A percentile compares a stretch with the other conserved stretches of the same genome.
phyloP scores from a whole-genome alignment of 1,140 invertebrate genomes.

The Drosophila repleta region DNA sequence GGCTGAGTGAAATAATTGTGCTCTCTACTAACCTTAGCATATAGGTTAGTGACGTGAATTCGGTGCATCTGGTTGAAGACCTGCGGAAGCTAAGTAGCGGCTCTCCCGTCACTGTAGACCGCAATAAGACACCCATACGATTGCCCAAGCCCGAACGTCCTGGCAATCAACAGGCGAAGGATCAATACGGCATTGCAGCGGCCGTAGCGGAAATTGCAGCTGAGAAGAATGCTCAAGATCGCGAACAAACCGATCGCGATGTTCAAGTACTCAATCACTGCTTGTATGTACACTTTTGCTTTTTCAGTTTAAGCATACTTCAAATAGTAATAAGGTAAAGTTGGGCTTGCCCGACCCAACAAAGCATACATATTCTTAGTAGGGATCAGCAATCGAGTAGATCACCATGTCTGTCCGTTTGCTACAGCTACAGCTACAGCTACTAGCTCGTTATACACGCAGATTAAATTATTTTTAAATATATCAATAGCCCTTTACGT shows the following conservation, averaged over 20 bases:
- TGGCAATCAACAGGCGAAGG: slow-evolving; percentile 61
- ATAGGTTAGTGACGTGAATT: slow-evolving; percentile 84
- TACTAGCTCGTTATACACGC: too few relatives aligned
- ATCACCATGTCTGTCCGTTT: too few relatives aligned
- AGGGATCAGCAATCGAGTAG: too few relatives aligned
- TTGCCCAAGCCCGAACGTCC: slow-evolving; percentile 66
- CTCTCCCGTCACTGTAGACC: slow-evolving; percentile 61
- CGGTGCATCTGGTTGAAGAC: slow-evolving; percentile 86
- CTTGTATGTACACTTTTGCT: slow-evolving; percentile 37
- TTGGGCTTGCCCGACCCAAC: too few relatives aligned
- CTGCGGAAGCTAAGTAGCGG: slow-evolving; percentile 84
- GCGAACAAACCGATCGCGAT: slow-evolving; percentile 71
- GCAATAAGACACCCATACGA: slow-evolving; percentile 71
- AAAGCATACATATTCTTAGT: too few relatives aligned
- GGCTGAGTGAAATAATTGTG: not conserved
- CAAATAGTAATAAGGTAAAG: too few relatives aligned
- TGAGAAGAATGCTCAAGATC: slow-evolving; percentile 71
- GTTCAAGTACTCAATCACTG: slow-evolving; percentile 78
- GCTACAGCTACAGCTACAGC: too few relatives aligned
- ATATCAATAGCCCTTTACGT: too few relatives aligned
- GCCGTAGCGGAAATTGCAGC: slow-evolving; percentile 67
- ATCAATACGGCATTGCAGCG: slow-evolving; percentile 78
- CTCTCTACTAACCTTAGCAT: too few relatives aligned
- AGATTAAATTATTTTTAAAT: too few relatives aligned
- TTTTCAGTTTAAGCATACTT: too few relatives aligned